These are phyloP conservation scores for Scelioninae gen. 2 DNA, from an alignment of 2,888 invertebrate species.

Conservation along the genomic window DNA sequence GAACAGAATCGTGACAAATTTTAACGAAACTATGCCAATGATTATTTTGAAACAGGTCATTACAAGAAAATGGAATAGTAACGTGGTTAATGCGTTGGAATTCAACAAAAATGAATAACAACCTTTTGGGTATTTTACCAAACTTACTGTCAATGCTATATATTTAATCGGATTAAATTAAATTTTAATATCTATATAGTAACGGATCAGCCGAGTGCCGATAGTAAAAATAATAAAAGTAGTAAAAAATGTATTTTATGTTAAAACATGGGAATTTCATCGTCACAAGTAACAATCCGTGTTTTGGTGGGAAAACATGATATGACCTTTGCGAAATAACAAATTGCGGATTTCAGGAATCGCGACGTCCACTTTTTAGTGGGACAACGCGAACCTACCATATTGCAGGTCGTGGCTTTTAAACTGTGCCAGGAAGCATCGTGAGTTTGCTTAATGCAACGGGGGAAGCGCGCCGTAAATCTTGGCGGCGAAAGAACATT, in stretches of 20 bases:
- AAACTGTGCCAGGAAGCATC: slow-evolving; percentile 43
- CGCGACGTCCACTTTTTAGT: slow-evolving; percentile 11
- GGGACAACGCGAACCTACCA: background rate
- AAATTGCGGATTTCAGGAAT: slow-evolving; percentile 33
- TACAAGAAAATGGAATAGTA: no score
- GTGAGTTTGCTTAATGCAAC: slow-evolving; percentile 35
- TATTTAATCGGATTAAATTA: no score
- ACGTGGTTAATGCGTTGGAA: no score
- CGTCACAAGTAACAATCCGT: background rate
- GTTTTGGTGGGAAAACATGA: slow-evolving; percentile 28
- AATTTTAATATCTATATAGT: no score
- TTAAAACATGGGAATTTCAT: background rate
- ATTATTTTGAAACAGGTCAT: no score
- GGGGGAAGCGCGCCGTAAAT: slow-evolving; percentile 34
- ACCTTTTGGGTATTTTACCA: no score
- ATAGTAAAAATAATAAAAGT: no score
- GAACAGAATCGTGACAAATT: no score
- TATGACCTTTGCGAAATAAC: slow-evolving; percentile 29
- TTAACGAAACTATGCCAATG: no score
- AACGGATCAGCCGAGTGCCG: no score
- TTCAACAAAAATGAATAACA: no score
- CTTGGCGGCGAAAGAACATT: slow-evolving; percentile 31
- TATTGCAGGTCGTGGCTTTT: slow-evolving; percentile 40
- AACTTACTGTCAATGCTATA: no score
- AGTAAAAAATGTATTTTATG: background rate